phyloP scores from a whole-genome alignment of 2,113 vertebrate genomes.

The Girardinichthys multiradiatus region DNA sequence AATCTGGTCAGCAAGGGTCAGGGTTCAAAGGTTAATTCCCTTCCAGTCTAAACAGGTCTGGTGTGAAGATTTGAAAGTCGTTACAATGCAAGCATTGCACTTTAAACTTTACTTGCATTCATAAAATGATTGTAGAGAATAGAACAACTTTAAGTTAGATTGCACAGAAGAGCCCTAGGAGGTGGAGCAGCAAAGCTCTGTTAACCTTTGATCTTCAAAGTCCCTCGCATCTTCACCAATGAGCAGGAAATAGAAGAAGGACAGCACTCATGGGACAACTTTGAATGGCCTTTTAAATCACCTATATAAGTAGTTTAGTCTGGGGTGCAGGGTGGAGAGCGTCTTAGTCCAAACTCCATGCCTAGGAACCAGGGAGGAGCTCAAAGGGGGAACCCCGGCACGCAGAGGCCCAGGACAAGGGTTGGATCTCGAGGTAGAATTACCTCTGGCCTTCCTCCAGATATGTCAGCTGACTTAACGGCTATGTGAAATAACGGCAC shows the following conservation, averaged over 20 bases:
- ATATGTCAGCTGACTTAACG: constrained; percentile 74
- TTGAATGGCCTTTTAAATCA: constrained; percentile 65
- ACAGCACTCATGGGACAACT: constrained; percentile 61
- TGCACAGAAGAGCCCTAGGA: not conserved
- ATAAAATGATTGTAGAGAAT: not conserved
- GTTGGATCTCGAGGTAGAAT: constrained; percentile 67
- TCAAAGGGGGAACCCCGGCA: constrained; percentile 70
- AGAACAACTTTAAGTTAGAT: not conserved
- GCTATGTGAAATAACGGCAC: constrained; percentile 65
- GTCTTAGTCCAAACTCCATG: constrained; percentile 37
- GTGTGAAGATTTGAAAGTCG: constrained; percentile 20
- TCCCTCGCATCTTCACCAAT: constrained; percentile 33
- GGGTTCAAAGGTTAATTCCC: constrained; percentile 33
- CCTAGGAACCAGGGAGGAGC: constrained; percentile 59
- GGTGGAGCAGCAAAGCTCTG: constrained; percentile 11
- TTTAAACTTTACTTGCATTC: not conserved
- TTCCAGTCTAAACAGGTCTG: constrained; percentile 18
- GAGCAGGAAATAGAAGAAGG: constrained; percentile 63
- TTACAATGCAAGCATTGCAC: constrained; percentile 34
- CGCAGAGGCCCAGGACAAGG: constrained; percentile 68
- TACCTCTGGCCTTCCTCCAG: constrained; percentile 72
- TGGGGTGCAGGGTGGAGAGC: constrained; percentile 50
- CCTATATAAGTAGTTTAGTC: constrained; percentile 65
- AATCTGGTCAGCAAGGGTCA: constrained; percentile 25
- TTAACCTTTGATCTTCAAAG: constrained; percentile 37